A percentile compares a stretch with the other conserved stretches of the same genome.
Evolutionary conservation across 1,140 invertebrate genomes (phyloP).

Genomic region (Rhizoglyphus robini): DNA sequence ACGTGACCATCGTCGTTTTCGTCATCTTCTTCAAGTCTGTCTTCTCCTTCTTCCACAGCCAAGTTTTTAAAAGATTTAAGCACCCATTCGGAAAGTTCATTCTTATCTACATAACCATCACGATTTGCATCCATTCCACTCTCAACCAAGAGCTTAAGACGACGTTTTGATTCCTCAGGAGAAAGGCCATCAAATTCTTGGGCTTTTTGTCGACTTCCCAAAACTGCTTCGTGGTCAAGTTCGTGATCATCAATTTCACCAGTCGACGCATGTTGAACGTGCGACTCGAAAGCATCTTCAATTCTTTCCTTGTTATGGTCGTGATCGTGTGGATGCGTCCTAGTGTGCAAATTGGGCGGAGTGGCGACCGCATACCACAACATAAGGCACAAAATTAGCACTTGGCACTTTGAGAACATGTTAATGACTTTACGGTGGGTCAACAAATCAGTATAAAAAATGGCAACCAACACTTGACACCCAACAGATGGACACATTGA

Average conservation of each 20-base stretch:
- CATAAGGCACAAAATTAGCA: neutral
- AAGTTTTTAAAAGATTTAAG: slow-evolving; percentile 79
- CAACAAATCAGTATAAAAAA: neutral
- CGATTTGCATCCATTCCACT: slow-evolving; percentile 63
- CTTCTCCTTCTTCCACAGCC: slow-evolving; percentile 70
- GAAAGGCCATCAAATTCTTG: slow-evolving; percentile 81
- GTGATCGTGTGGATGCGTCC: neutral
- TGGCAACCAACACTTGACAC: too few relatives aligned
- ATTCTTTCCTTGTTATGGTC: slow-evolving; percentile 16
- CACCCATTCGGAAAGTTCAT: slow-evolving; percentile 83
- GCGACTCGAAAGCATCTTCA: slow-evolving; percentile 17
- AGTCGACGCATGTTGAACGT: neutral
- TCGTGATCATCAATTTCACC: slow-evolving; percentile 11
- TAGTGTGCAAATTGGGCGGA: slow-evolving; percentile 1
- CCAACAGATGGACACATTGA: too few relatives aligned
- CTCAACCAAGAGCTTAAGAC: slow-evolving; percentile 64
- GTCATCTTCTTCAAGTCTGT: slow-evolving; percentile 72
- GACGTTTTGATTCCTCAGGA: slow-evolving; percentile 67
- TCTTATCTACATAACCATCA: slow-evolving; percentile 58
- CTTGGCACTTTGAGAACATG: neutral
- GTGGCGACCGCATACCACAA: neutral
- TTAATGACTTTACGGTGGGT: neutral
- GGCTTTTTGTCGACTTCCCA: slow-evolving; percentile 76
- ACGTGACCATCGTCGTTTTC: slow-evolving; percentile 31
- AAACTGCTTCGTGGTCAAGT: slow-evolving; percentile 22